Percentiles rank a stretch among this genome's conserved stretches.
Conservation (phyloP, 2,888 invertebrate genomes). For the Serripes groenlandicus region DNA sequence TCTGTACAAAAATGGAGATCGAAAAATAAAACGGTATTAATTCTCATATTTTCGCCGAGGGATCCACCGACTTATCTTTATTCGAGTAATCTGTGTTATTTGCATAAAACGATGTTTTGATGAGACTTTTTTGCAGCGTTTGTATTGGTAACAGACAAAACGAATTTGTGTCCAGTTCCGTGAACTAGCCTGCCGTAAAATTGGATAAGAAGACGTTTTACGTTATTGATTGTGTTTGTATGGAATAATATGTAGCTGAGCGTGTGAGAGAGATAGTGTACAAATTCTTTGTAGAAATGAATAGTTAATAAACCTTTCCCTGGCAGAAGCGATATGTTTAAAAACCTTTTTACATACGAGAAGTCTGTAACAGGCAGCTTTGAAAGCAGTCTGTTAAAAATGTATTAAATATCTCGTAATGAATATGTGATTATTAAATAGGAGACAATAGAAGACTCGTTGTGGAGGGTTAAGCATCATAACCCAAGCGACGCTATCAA, state of each 20-base stretch:
- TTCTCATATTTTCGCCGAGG: background rate
- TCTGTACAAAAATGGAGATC: too few species aligned
- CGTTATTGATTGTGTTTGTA: background rate
- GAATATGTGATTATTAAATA: too few species aligned
- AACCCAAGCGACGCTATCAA: too few species aligned
- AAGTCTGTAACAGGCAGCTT: background rate
- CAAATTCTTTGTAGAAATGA: background rate
- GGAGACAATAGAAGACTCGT: too few species aligned
- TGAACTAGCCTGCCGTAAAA: constrained; percentile 1
- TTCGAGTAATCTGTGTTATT: constrained; percentile 15
- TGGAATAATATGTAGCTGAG: background rate
- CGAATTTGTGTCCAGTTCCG: background rate
- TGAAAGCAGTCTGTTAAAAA: background rate
- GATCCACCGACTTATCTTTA: constrained; percentile 1
- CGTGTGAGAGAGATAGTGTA: background rate
- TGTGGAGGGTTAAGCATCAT: too few species aligned
- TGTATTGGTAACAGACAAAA: constrained; percentile 7
- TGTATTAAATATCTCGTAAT: background rate
- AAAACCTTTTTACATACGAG: background rate
- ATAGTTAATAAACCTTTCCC: background rate
- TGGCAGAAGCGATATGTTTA: too few species aligned
- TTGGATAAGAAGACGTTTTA: too few species aligned
- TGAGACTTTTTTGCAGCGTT: constrained; percentile 13
- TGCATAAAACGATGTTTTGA: constrained; percentile 15
- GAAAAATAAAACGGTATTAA: background rate